Evolutionary conservation across 2,888 invertebrate species (phyloP), one percentile per base, ranked within the genome.

Genomic region (Polylopha cassiicola): DNA sequence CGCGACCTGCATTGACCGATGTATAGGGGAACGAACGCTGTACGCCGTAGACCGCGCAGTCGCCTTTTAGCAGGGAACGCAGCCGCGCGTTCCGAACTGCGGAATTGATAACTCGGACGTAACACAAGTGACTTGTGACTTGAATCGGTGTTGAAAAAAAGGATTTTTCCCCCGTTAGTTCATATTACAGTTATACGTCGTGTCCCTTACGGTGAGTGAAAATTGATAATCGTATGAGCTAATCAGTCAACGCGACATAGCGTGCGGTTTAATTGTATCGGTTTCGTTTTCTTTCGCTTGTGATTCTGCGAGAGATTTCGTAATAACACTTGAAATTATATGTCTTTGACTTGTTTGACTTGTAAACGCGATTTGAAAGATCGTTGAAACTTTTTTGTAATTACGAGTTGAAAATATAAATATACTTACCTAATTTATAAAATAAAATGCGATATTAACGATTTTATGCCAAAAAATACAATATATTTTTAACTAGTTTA

Each of bases 1-100:
- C 54, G 55, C 61, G 58, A 55, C 53, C 58, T 58, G 58, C 56
- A 55, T 59, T 72, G 73, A 75, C 67, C 73, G 68, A 58, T 55
- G 63, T 60, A 70, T 67, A 66, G 75, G 74, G 72, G 76, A 75
- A 73, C 65, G 72, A 63, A 68, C 73, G 67, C 55, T 22, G 28
- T 47, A 51, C 46, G 27, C 29, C 46, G 33, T 41, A 29, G 39
- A 39, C 49, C 37, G 44, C 61, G 58, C 80, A 84, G 84, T 84
- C 74, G 72, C 61, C 67, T 69, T 66, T 69, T 68, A 64, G 63
- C 56, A 55, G 55, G 68, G 73, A 66, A 66, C 73, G 76, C 57
- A 57, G 64, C 61, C 61, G 59, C 69, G 62, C 76, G 77, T 53
- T 50, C 36, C 37, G 29, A 15, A 15, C 27, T 39, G 31, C 22